These are phyloP conservation scores for Maniola jurtina DNA, from an alignment of 1,140 invertebrate genomes.

Conservation along the genomic window DNA sequence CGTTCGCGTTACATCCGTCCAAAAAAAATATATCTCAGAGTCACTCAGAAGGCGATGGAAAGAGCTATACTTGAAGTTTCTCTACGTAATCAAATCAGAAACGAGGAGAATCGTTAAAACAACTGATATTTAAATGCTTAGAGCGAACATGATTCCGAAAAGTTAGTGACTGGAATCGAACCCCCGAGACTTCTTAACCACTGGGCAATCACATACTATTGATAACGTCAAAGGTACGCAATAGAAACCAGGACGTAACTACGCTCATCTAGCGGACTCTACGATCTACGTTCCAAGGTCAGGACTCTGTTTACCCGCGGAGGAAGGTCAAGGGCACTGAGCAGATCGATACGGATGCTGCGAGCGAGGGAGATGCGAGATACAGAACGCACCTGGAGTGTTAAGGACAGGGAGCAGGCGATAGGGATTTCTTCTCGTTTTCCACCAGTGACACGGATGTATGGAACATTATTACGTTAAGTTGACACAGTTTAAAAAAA, in stretches of 20 bases:
- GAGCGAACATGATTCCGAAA: too few species aligned
- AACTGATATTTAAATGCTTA: too few species aligned
- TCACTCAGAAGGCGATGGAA: too few species aligned
- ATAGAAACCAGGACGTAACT: neutral
- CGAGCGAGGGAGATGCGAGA: constrained; percentile 27
- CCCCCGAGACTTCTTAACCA: too few species aligned
- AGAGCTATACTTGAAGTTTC: too few species aligned
- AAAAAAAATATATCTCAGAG: too few species aligned
- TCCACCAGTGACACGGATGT: constrained; percentile 19
- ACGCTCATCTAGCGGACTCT: constrained; percentile 1
- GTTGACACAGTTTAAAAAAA: constrained; percentile 7
- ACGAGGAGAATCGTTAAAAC: too few species aligned
- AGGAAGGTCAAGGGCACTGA: constrained; percentile 54
- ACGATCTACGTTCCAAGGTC: constrained; percentile 44
- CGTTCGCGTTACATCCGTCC: too few species aligned
- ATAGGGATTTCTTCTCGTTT: constrained; percentile 22
- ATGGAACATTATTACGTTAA: constrained; percentile 9
- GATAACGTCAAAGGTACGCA: too few species aligned
- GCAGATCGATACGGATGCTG: constrained; percentile 68
- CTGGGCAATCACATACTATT: too few species aligned
- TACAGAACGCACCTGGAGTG: constrained; percentile 1
- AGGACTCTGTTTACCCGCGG: constrained; percentile 45
- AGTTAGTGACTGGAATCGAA: too few species aligned
- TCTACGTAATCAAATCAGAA: too few species aligned
- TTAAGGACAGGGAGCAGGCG: constrained; percentile 2